Evolutionary conservation across 2,797 vertebrate species (phyloP).

Genomic region (Syndactyla subalaris): DNA sequence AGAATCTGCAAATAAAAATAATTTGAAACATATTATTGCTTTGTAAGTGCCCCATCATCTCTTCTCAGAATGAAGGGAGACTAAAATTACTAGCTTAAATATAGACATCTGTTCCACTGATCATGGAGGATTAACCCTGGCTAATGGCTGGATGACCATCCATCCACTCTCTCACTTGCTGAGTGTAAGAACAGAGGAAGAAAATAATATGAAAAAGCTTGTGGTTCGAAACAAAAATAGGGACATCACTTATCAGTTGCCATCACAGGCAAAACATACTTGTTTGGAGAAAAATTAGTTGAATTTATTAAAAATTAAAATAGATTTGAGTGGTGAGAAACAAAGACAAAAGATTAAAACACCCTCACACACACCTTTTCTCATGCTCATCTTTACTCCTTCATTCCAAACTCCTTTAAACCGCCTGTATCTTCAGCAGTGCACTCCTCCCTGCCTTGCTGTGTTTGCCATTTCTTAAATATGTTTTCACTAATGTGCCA

Average conservation of each 20-base stretch:
- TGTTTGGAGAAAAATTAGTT: background rate
- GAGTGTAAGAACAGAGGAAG: background rate
- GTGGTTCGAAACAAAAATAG: background rate
- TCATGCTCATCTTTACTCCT: background rate
- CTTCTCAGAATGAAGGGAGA: background rate
- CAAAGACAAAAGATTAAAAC: background rate
- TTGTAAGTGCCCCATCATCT: background rate
- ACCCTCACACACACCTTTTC: background rate
- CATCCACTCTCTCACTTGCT: background rate
- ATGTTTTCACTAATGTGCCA: accelerated
- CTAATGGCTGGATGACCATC: background rate
- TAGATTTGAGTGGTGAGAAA: background rate
- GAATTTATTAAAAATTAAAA: background rate
- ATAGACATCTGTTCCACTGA: background rate
- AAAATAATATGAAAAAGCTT: background rate
- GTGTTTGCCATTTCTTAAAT: background rate
- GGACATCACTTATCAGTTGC: background rate
- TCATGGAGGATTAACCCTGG: background rate
- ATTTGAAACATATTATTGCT: background rate
- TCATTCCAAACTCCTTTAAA: background rate
- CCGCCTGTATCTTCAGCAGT: background rate
- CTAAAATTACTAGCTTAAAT: background rate
- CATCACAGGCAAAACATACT: background rate
- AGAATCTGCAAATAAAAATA: background rate
- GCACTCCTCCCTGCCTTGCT: background rate